Conservation (phyloP, 2,113 vertebrate genomes). For the Todiramphus saurophagus region DNA sequence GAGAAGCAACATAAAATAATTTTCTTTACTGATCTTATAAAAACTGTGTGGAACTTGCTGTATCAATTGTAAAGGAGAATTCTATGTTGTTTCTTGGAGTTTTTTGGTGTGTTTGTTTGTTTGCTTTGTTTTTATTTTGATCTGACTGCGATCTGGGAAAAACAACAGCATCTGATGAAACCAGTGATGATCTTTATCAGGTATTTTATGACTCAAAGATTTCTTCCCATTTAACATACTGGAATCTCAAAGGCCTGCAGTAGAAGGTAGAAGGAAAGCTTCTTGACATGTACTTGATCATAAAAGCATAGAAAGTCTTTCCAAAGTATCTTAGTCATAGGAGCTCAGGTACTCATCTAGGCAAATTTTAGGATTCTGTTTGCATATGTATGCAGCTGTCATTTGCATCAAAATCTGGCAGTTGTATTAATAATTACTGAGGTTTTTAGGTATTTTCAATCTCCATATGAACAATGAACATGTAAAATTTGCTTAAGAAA, state of each 20-base stretch:
- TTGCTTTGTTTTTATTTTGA: not conserved
- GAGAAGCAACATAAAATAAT: not conserved
- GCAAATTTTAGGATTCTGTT: not conserved
- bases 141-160: not conserved
- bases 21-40: not conserved
- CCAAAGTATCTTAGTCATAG: not conserved
- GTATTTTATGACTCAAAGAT: not conserved
- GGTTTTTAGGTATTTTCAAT: not conserved
- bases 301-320: not conserved
- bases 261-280: not conserved
- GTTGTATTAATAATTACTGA: not conserved
- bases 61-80: not conserved
- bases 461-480: not conserved
- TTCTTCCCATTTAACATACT: not conserved
- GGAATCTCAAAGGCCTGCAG: not conserved
- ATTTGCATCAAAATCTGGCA: not conserved
- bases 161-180: not conserved
- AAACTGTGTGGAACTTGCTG: not conserved
- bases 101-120: not conserved
- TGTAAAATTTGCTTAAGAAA: not conserved
- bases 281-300: not conserved
- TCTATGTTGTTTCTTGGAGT: not conserved
- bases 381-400: not conserved
- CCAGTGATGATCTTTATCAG: not conserved
- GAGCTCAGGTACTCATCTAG: not conserved